A percentile compares a stretch with the other conserved stretches of the same genome.
These are phyloP conservation scores for Acrobasis repandana DNA, from an alignment of 2,888 invertebrate genomes.

Conservation along the genomic window DNA sequence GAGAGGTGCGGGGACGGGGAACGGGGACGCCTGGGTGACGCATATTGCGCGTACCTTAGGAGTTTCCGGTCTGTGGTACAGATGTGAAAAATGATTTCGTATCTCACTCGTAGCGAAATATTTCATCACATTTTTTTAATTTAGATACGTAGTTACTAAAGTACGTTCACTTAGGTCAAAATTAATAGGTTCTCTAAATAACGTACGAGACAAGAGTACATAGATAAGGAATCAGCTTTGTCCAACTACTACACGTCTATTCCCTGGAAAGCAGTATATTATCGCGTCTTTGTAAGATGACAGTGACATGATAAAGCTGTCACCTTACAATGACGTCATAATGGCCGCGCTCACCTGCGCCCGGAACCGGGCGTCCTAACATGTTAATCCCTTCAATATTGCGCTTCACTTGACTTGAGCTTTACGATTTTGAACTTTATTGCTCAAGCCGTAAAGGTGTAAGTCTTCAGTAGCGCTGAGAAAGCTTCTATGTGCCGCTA, in stretches of 20 bases:
- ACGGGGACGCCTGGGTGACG: too few relatives aligned
- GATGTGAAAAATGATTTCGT: too few relatives aligned
- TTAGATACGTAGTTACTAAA: too few relatives aligned
- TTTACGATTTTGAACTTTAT: slow-evolving; percentile 20
- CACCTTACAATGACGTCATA: slow-evolving; percentile 25
- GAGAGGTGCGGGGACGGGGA: too few relatives aligned
- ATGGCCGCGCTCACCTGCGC: slow-evolving; percentile 21
- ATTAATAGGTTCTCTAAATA: slow-evolving; percentile 11
- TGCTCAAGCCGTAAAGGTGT: neutral
- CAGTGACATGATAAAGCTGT: slow-evolving; percentile 22
- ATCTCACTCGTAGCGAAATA: too few relatives aligned
- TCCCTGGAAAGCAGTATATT: slow-evolving; percentile 18
- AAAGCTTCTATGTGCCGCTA: slow-evolving; percentile 9
- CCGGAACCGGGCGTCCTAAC: slow-evolving; percentile 15
- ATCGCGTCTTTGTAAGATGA: slow-evolving; percentile 20
- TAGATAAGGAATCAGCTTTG: slow-evolving; percentile 3
- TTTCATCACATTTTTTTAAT: too few relatives aligned
- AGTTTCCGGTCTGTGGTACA: too few relatives aligned
- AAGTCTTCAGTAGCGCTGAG: neutral
- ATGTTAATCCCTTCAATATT: slow-evolving; percentile 31
- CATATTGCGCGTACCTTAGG: too few relatives aligned
- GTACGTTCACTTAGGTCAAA: neutral
- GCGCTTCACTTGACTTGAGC: slow-evolving; percentile 9
- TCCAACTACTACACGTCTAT: neutral
- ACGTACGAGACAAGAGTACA: slow-evolving; percentile 1